These are phyloP conservation scores for Zootoca vivipara DNA, from an alignment of 2,113 vertebrate species.

Conservation along the genomic window DNA sequence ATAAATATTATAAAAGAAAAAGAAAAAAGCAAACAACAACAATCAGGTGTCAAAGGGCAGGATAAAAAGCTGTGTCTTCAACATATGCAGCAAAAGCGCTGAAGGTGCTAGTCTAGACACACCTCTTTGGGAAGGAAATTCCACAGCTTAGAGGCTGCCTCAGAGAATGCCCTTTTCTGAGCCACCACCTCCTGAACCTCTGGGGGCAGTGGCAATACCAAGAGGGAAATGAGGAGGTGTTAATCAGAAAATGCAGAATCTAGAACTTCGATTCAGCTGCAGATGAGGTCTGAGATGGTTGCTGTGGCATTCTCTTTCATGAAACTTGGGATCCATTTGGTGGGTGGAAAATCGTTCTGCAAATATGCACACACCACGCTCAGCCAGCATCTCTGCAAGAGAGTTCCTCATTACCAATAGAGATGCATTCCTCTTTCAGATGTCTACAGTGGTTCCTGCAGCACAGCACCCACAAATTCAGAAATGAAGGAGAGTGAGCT, in stretches of 20 bases:
- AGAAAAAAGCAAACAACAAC: no score
- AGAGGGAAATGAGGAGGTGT: neutral
- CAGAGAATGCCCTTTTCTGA: no score
- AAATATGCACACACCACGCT: neutral
- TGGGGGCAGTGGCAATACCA: no score
- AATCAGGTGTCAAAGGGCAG: no score
- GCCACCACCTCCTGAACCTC: no score
- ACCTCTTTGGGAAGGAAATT: no score
- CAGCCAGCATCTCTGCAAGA: neutral
- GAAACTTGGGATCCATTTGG: neutral
- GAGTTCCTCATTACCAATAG: conserved; percentile 12
- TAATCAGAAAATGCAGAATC: neutral
- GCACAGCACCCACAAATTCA: conserved; percentile 75
- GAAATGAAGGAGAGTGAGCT: conserved; percentile 74
- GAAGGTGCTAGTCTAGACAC: no score
- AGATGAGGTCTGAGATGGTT: neutral
- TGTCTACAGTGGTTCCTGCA: conserved; percentile 81
- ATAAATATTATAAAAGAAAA: no score
- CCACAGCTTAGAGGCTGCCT: no score
- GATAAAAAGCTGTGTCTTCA: no score
- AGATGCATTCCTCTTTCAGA: conserved; percentile 74
- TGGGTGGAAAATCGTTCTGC: neutral
- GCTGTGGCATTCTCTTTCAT: neutral
- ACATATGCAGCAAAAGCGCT: no score
- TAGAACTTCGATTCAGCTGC: neutral